Base-by-base conservation (phyloP, 1,140 invertebrate genomes). In the Drosophila trapezifrons region DNA sequence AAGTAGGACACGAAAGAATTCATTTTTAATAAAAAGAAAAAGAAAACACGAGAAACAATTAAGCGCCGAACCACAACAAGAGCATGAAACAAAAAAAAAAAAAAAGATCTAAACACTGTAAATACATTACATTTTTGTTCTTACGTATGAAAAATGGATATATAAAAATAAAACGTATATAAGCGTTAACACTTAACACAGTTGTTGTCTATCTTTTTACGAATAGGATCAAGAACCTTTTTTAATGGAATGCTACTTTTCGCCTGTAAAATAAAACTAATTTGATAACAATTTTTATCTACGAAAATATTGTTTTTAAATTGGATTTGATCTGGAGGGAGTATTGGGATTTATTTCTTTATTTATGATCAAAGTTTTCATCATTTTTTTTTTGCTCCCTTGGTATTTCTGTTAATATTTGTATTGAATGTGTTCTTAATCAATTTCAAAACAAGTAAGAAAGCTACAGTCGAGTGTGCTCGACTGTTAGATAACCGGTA, bases 121-220 rank as follows among this genome's bases (percentile, higher is more conserved):
- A 80, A 86, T 86, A 86, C 38, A 76, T 69, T 52, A 86, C 43
- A 57, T 80, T 86, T 86, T 87, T 83, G 76, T 86, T 87, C 84
- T 87, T 79, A 78, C 80, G 46, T 87, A 86, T 77, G 79, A 83
- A 73, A 86, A 63, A 76, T 76, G 54, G 64, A 79, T 82, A 82
- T 64, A 73, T 82, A 82, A 60, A 76, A 87, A 87, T 87, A 83
- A 86, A 86, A 86, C 83, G 84, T 86, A 69, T 86, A 72, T 86
- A 80, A 87, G 71, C 83, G 83, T 86, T 86, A 54, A 75, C 51
- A 73, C 46, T 75, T 75, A 40, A 76, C 35, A 66, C 29, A 42
- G 18, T 46, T 66, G 46, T 38, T 75, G 60, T 65, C 17, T 45
- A 56, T 57, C 29, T 52, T 29, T 32, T 52, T 38, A 49, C 29